Evolutionary conservation across 2,113 vertebrate genomes (phyloP).

Genomic region (Blennius ocellaris): DNA sequence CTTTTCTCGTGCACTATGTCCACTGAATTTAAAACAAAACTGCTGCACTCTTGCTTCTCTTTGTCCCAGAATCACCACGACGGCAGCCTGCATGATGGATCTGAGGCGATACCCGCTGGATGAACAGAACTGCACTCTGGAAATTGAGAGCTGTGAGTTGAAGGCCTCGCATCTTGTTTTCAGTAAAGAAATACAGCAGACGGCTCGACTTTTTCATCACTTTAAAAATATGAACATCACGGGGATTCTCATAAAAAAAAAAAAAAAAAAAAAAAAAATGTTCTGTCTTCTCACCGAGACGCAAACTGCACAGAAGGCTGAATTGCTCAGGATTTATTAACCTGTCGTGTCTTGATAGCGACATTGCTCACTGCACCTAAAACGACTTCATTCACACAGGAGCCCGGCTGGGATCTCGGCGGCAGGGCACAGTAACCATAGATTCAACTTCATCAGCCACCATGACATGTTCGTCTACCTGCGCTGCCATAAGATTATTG

Average conservation of each 20-base stretch:
- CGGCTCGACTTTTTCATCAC: constrained; percentile 35
- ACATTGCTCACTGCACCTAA: constrained; percentile 34
- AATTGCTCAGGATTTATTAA: constrained; percentile 63
- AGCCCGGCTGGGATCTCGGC: constrained; percentile 26
- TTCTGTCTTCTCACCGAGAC: constrained; percentile 42
- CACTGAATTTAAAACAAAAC: not conserved
- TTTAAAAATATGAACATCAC: constrained; percentile 55
- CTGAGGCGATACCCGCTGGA: constrained; percentile 95
- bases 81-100: constrained; percentile 99
- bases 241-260: constrained; percentile 53
- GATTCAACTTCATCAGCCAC: constrained; percentile 38
- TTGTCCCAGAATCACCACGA: constrained; percentile 95
- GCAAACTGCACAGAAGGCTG: constrained; percentile 60
- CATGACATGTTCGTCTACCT: constrained; percentile 33
- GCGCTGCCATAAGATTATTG: constrained; percentile 42
- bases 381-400: constrained; percentile 24
- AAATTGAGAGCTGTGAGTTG: constrained; percentile 98
- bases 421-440: constrained; percentile 22
- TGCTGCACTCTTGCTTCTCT: constrained; percentile 1
- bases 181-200: constrained; percentile 29
- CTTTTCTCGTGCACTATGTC: not conserved
- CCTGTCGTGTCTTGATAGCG: constrained; percentile 44
- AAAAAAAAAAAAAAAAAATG: constrained; percentile 55
- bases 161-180: constrained; percentile 15
- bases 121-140: constrained; percentile 96